Conservation (phyloP, 2,113 vertebrate species). For the Tricholaema leucomelas region DNA sequence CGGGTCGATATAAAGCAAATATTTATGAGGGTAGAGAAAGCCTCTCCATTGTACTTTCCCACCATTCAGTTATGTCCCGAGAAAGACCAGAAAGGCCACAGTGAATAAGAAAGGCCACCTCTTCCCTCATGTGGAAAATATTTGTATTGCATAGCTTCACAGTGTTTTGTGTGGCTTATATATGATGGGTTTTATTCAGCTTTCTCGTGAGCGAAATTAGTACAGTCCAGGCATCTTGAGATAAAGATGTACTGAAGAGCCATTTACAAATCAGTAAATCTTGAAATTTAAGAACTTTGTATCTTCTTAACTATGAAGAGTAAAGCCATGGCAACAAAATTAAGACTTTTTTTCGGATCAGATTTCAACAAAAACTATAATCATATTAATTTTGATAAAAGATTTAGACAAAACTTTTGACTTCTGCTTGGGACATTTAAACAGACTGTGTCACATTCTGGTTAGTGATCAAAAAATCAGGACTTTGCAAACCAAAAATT, state of each 20-base stretch:
- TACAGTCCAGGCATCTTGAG: neutral
- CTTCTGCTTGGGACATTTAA: neutral
- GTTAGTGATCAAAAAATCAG: neutral
- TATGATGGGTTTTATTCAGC: neutral
- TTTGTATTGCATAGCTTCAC: conserved; percentile 51
- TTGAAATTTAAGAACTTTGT: neutral
- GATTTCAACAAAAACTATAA: neutral
- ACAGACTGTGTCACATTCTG: neutral
- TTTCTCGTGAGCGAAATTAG: neutral
- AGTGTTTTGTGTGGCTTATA: neutral
- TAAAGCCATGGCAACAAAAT: neutral
- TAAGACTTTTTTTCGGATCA: neutral
- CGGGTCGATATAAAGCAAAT: conserved; percentile 33
- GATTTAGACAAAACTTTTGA: neutral
- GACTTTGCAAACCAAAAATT: neutral
- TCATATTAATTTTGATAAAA: neutral
- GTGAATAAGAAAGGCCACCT: conserved; percentile 1
- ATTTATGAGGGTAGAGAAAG: conserved; percentile 7
- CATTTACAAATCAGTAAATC: neutral
- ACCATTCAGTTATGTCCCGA: neutral
- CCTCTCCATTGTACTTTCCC: neutral
- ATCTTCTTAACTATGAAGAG: neutral
- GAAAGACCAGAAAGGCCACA: neutral
- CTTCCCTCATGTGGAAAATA: conserved; percentile 63
- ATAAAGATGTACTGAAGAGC: neutral